Conservation (phyloP, 2,888 invertebrate species). For the Acleris holmiana region DNA sequence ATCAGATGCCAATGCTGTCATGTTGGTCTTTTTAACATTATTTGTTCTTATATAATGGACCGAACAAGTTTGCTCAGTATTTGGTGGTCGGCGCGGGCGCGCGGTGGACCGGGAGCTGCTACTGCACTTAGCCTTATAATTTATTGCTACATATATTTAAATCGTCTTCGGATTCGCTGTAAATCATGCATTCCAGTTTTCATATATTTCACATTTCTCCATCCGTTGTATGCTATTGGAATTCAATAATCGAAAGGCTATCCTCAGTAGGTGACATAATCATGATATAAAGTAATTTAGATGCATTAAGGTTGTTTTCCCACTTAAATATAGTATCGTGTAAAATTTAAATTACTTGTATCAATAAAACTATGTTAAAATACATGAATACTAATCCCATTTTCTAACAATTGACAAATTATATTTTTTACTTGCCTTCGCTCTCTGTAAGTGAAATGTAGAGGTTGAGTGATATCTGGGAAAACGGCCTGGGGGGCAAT, state of each 20-base stretch:
- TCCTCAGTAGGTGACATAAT: no score
- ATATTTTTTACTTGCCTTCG: constrained; percentile 26
- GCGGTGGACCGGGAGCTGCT: background rate
- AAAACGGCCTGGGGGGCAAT: no score
- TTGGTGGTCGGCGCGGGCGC: no score
- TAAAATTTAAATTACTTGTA: background rate
- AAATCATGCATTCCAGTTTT: constrained; percentile 32
- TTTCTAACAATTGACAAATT: background rate
- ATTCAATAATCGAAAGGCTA: no score
- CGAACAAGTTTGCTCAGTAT: no score
- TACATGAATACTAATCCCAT: background rate
- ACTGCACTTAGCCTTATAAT: constrained; percentile 17
- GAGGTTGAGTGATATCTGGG: constrained; percentile 21
- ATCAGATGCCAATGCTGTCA: no score
- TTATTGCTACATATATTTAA: constrained; percentile 9
- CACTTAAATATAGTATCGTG: constrained; percentile 3
- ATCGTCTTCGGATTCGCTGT: constrained; percentile 6
- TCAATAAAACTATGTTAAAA: background rate
- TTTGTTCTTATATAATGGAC: no score
- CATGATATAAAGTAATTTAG: constrained; percentile 5
- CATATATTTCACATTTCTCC: background rate
- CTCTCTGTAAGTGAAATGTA: constrained; percentile 28
- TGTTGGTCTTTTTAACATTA: no score
- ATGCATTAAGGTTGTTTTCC: constrained; percentile 26
- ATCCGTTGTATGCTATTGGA: no score